Evolutionary conservation across 2,797 vertebrate species (phyloP), one percentile per base, ranked within the genome.

Genomic region (Channallabes apus): DNA sequence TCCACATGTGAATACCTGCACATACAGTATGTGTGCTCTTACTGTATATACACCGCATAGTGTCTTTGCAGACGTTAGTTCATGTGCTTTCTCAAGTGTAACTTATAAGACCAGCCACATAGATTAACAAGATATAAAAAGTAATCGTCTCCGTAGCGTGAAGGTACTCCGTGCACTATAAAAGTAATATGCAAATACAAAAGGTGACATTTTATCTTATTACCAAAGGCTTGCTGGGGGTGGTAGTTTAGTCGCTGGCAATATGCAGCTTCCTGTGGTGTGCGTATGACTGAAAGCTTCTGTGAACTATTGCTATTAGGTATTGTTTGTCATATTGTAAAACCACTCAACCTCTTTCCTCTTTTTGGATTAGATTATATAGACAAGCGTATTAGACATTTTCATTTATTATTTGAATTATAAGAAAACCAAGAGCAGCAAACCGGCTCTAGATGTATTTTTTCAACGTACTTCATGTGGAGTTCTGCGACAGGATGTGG

Each of bases 401-500:
- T n/a, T 24, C 3, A 32, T 54, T 12, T 67, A 32, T 51, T 67
- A 51, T 80, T 18, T 17, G 6, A 1, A 8, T 41, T 9, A 3
- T n/a, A 38, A 20, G 2, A 51, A 38, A 78, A 11, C 27, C 27
- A 11, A 58, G 20, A 59, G 1, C 29, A 35, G 18, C 11, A 29
- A 58, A 58, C 17, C 18, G 12, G 12, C 51, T 29, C 9, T 0
- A 2, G 51, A 24, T 6, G 4, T 0, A 27, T 46, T 62, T 61
- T 64, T 58, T 64, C 11, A 54, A 3, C 17, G 18, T 46, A 15
- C 27, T 56, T 41, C 59, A 6, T 29, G 12, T 27, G 59, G 46
- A 51, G 56, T 18, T 51, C n/a, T 81, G 15, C 27, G 72, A 86
- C 84, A 86, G 84, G 84, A 84, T 84, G 87, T 88, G 82, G 82